Evolutionary conservation across 2,113 vertebrate genomes (phyloP), one percentile per base, ranked within the genome.

Genomic region (Ramphastos sulfuratus): DNA sequence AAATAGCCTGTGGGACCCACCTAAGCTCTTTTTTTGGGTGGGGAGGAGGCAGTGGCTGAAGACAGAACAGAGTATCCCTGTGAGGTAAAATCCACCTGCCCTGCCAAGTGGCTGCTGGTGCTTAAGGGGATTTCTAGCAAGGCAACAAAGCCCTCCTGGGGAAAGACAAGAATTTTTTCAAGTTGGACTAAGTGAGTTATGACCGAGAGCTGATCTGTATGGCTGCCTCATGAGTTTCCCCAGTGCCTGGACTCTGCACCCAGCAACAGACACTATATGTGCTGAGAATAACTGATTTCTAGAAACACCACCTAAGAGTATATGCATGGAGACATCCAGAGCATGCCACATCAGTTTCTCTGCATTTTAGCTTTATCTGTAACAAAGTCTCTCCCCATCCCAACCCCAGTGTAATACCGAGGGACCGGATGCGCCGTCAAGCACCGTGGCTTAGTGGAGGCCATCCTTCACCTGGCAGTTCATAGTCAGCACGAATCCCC

Each of bases 161-260:
- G 21, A 74, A 75, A 71, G 27, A 4, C 7, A 6, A n/a, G 55
- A 24, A 75, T 85, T 89, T 44, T 23, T 17, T 84, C 35, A 46
- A 61, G 74, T 39, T 44, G 55, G 39, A 79, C 46, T 30, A 77
- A 50, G 71, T 21, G n/a, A 71, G 69, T 90, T 82, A 79, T 23
- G 33, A 14, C 35, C 1, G 7, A 60, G 42, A 89, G 66, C 56
- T 95, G 52, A 92, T 91, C 86, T 60, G 58, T 71, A 70, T 46
- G 74, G 67, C 55, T 74, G 78, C 23, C 84, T 74, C 44, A 58
- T 86, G 81, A 78, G 30, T 96, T 96, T 79, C 56, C 48, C 11
- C 31, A 46, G 58, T 58, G 30, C n/a, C 46, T 39, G 81, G 66
- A 20, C 50, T 92, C 63, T 0, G 20, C 5, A 35, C 63, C 81